phyloP scores from a whole-genome alignment of 2,888 invertebrate genomes.

The Perizoma flavofasciatum region DNA sequence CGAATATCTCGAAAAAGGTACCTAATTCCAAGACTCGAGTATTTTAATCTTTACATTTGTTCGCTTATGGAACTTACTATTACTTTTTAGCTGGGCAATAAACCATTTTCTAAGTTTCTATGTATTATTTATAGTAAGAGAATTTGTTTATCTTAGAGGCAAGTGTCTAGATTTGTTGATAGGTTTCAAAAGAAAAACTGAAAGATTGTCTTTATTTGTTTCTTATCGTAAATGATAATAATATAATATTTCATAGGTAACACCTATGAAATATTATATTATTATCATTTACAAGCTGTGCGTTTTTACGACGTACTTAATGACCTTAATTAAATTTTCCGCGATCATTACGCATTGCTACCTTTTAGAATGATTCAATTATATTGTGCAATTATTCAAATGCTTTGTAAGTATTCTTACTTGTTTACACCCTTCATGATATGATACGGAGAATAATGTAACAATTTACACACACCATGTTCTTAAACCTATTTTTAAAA shows the following conservation, averaged over 20 bases:
- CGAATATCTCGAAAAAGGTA: background rate
- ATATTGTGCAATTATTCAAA: conserved; percentile 36
- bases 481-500: conserved; percentile 1
- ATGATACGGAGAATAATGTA: too few relatives aligned
- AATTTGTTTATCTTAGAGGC: too few relatives aligned
- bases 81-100: too few relatives aligned
- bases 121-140: too few relatives aligned
- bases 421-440: conserved; percentile 1
- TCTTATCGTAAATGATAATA: too few relatives aligned
- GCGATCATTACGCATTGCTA: conserved; percentile 35
- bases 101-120: too few relatives aligned
- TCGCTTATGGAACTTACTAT: too few relatives aligned
- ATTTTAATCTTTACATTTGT: too few relatives aligned
- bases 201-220: too few relatives aligned
- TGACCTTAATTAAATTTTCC: conserved; percentile 39
- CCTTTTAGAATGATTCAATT: conserved; percentile 39
- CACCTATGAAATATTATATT: conserved; percentile 23
- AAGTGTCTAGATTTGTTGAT: too few relatives aligned
- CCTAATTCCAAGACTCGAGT: too few relatives aligned
- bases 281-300: conserved; percentile 31
- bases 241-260: too few relatives aligned
- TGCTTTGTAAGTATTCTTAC: conserved; percentile 27
- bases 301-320: conserved; percentile 39
- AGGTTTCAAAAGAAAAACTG: conserved; percentile 1
- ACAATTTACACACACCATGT: background rate